Evolutionary conservation across 1,140 invertebrate species (phyloP), one percentile per base, ranked within the genome.

Genomic region (Penaeus japonicus): DNA sequence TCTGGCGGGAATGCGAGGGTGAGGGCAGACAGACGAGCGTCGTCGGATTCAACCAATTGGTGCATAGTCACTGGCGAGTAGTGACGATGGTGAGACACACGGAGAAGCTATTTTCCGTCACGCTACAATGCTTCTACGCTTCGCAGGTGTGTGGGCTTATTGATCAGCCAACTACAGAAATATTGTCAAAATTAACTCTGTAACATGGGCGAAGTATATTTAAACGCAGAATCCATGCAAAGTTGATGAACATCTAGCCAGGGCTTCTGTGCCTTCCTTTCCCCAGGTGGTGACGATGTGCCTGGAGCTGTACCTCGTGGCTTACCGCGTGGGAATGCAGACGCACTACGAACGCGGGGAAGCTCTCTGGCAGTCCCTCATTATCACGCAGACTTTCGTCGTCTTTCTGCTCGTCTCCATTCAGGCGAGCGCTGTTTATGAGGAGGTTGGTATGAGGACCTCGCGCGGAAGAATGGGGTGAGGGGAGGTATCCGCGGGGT

Each of bases 271-370:
- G 18, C 4, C n/a, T 55, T 0, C 12, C 27, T 5, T 3, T n/a
- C 73, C 35, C 2, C 65, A 88, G 87, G 79, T 88, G 30, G 87
- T 88, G 73, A 88, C 81, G 20, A 80, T 88, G 62, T 88, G 87
- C 55, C 24, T 84, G 62, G 87, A 88, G 55, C 70, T 88, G 54
- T 88, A 88, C 70, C 70, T 88, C 18, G 81, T 88, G 54, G 87
- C 87, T 1, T 84, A 84, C 30, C 79, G 87, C 18, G 30, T 88
- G 27, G 81, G 87, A 22, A 27, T 84, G n/a, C 80, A 70, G 15
- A 35, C 65, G n/a, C n/a, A 70, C 0, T 84, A 83, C 54, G 18
- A 78, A 3, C 27, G 32, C 1, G 59, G 77, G 15, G 87, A 88
- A 65, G 80, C 81, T 0, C 65, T 39, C 0, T 88, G 87, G 80